These are phyloP conservation scores for Enteromius anoplus DNA, from an alignment of 2,797 vertebrate species.

Conservation along the genomic window DNA sequence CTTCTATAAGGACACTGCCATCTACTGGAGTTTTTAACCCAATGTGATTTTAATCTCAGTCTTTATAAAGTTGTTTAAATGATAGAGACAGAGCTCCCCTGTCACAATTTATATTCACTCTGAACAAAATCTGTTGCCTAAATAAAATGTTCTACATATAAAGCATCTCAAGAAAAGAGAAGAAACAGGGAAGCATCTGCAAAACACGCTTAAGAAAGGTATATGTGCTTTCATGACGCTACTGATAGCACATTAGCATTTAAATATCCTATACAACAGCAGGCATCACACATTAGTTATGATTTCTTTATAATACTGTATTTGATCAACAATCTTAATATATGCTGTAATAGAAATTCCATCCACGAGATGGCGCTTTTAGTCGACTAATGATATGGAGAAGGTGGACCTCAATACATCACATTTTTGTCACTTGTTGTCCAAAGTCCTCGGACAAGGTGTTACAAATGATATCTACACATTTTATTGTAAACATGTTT, in stretches of 20 bases:
- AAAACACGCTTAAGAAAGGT: background rate
- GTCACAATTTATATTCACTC: background rate
- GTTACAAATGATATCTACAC: too few relatives aligned
- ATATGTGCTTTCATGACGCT: background rate
- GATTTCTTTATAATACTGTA: background rate
- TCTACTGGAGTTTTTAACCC: conserved; percentile 31
- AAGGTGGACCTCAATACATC: background rate
- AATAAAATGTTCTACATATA: background rate
- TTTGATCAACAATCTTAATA: background rate
- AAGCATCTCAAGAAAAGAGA: background rate
- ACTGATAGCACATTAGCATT: background rate
- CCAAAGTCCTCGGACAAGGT: background rate
- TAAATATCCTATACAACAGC: background rate
- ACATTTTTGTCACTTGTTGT: background rate
- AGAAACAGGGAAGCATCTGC: background rate
- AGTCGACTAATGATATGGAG: background rate
- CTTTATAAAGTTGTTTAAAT: background rate
- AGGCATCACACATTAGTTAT: background rate
- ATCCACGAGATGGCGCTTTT: conserved; percentile 52
- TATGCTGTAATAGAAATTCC: conserved; percentile 40
- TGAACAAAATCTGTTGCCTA: background rate
- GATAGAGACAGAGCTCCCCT: background rate
- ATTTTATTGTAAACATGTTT: background rate
- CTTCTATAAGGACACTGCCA: conserved; percentile 48
- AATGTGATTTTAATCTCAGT: background rate